These are phyloP conservation scores for Castor canadensis DNA, from an alignment of 2,113 vertebrate species.

Conservation along the genomic window DNA sequence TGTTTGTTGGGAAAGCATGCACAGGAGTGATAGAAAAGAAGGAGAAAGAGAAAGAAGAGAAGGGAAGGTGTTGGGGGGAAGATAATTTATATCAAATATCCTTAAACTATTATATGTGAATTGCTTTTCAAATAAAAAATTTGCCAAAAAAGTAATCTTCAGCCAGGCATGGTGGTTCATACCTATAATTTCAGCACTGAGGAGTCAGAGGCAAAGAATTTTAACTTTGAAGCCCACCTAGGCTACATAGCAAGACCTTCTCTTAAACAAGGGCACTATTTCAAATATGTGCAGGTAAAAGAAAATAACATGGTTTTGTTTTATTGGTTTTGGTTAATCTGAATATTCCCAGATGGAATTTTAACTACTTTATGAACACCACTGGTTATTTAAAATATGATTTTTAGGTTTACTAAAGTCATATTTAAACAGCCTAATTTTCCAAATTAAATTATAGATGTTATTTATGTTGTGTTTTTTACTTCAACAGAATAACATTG, in stretches of 20 bases:
- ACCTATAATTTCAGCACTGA: not conserved
- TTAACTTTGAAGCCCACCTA: not conserved
- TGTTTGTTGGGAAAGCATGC: not conserved
- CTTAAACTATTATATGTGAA: not conserved
- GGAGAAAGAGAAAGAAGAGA: not conserved
- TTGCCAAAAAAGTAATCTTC: not conserved
- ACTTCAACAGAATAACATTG: not conserved
- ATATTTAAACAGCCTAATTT: not conserved
- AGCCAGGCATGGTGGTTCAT: not conserved
- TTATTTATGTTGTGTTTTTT: not conserved
- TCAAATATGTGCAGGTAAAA: not conserved
- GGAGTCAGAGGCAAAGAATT: not conserved
- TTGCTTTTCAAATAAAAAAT: slow-evolving; percentile 21
- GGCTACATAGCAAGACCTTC: not conserved
- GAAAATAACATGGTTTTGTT: not conserved
- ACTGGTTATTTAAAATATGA: not conserved
- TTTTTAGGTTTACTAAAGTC: not conserved
- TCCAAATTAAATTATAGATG: not conserved
- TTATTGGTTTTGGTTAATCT: not conserved
- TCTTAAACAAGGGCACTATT: not conserved
- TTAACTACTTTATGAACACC: not conserved
- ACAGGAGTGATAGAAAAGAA: not conserved
- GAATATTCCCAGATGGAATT: slow-evolving; percentile 2
- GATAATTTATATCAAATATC: not conserved
- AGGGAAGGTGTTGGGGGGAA: not conserved